These are phyloP conservation scores for Ptilodon capucinus DNA, from an alignment of 2,888 invertebrate species.

Conservation along the genomic window DNA sequence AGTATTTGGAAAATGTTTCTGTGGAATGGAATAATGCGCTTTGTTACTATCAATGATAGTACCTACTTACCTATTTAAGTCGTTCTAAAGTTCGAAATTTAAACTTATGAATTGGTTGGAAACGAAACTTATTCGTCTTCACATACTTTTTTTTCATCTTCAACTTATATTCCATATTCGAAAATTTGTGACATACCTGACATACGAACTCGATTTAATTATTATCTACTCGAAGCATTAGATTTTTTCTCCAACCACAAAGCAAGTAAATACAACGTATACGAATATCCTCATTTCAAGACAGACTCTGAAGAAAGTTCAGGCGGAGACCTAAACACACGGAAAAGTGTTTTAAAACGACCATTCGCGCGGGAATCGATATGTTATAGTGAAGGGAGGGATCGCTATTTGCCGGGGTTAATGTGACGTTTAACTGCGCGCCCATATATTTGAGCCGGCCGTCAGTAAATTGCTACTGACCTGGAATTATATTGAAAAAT, in stretches of 20 bases:
- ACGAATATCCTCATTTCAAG: background rate
- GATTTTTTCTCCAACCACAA: no score
- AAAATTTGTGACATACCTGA: background rate
- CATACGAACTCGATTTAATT: no score
- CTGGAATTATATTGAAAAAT: conserved; percentile 4
- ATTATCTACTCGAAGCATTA: no score
- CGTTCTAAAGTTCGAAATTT: no score
- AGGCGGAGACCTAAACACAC: conserved; percentile 56
- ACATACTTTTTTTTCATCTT: no score
- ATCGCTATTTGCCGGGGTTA: conserved; percentile 39
- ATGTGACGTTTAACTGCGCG: conserved; percentile 36
- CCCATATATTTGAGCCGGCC: conserved; percentile 26
- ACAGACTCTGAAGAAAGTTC: conserved; percentile 29
- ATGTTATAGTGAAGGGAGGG: conserved; percentile 43
- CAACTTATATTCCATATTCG: background rate
- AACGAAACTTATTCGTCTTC: no score
- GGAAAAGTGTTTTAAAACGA: conserved; percentile 65
- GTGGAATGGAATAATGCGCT: background rate
- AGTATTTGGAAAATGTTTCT: background rate
- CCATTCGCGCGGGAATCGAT: conserved; percentile 50
- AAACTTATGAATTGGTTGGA: no score
- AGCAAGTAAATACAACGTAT: no score
- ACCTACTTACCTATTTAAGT: no score
- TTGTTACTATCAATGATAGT: background rate
- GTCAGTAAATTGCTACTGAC: conserved; percentile 21